A percentile compares a stretch with the other conserved stretches of the same genome.
Evolutionary conservation across 2,113 vertebrate species (phyloP).

Genomic region (Chaetodon trifascialis): DNA sequence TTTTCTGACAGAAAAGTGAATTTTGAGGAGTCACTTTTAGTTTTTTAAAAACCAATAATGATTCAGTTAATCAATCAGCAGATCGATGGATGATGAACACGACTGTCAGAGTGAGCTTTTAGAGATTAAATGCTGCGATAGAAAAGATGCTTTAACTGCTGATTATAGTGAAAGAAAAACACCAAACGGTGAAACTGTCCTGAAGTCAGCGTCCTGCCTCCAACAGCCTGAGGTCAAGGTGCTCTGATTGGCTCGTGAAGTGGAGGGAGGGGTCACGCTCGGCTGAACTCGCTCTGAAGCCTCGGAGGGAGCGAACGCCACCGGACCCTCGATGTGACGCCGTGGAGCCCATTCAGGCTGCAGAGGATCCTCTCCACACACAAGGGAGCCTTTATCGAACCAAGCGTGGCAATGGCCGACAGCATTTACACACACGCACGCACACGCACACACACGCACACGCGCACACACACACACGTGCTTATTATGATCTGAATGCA

Average conservation of each 20-base stretch:
- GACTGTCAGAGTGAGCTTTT: too few relatives aligned
- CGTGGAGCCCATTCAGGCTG: slow-evolving; percentile 48
- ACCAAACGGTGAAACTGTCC: not conserved
- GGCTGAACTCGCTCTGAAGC: not conserved
- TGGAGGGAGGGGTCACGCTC: not conserved
- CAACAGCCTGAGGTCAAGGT: not conserved
- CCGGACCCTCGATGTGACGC: slow-evolving; percentile 41
- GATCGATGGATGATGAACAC: not conserved
- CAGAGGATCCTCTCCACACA: slow-evolving; percentile 66
- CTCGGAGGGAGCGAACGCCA: not conserved
- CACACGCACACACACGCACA: slow-evolving; percentile 25
- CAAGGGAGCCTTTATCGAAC: slow-evolving; percentile 63
- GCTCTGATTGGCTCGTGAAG: not conserved
- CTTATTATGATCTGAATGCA: slow-evolving; percentile 3
- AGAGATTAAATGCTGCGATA: too few relatives aligned
- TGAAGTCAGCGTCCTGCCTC: not conserved
- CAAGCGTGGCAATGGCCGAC: slow-evolving; percentile 45
- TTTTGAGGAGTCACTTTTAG: not conserved
- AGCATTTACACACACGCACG: slow-evolving; percentile 38
- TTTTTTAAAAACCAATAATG: too few relatives aligned
- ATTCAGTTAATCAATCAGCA: not conserved
- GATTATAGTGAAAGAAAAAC: not conserved
- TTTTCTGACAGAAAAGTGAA: not conserved
- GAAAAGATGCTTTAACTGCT: not conserved
- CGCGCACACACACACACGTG: slow-evolving; percentile 8